Conservation (phyloP, 2,888 invertebrate species). For the Caenorhabditis macrosperma region DNA sequence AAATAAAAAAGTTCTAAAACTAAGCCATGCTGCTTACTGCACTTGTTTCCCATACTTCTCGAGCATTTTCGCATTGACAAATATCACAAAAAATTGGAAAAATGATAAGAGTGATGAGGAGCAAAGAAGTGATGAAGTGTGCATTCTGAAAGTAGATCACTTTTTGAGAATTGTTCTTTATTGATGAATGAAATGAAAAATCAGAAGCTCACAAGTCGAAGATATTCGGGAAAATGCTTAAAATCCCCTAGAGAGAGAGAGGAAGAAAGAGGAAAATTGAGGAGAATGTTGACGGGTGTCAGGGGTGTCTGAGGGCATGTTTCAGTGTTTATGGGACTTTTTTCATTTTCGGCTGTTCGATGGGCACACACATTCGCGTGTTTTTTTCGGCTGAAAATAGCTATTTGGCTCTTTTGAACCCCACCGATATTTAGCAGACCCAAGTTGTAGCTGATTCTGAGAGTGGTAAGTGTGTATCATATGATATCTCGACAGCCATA, state of each 20-base stretch:
- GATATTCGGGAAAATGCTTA: background rate
- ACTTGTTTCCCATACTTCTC: constrained; percentile 58
- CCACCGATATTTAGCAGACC: no score
- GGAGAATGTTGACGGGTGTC: constrained; percentile 28
- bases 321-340: constrained; percentile 10
- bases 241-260: background rate
- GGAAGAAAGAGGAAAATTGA: background rate
- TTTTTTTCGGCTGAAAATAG: no score
- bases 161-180: no score
- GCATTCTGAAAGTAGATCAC: no score
- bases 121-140: background rate
- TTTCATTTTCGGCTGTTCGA: constrained; percentile 1
- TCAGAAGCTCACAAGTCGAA: no score
- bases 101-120: background rate
- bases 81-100: background rate
- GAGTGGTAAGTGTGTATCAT: no score
- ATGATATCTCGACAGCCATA: no score
- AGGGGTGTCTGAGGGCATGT: background rate
- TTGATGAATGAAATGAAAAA: no score
- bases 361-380: background rate
- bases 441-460: no score
- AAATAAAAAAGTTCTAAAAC: no score
- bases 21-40: constrained; percentile 50
- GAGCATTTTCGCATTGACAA: constrained; percentile 3
- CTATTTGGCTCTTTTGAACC: no score